These are phyloP conservation scores for Caenorhabditis sp. DNA, from an alignment of 2,888 invertebrate genomes.

Conservation along the genomic window DNA sequence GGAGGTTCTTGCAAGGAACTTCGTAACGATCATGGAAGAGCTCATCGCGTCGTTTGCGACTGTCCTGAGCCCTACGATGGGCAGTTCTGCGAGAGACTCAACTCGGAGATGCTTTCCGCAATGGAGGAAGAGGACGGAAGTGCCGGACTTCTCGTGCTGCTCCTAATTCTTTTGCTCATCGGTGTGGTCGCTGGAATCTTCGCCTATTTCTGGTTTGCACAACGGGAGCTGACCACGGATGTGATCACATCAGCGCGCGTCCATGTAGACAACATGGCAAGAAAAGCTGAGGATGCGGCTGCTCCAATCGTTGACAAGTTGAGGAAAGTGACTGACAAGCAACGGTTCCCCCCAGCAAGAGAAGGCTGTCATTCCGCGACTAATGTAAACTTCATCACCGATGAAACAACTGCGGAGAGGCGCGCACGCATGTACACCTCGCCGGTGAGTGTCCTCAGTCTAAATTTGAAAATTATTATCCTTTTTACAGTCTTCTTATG, in stretches of 20 bases:
- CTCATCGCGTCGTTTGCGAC: conserved; percentile 52
- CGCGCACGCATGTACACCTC: conserved; percentile 38
- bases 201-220: conserved; percentile 44
- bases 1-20: conserved; percentile 58
- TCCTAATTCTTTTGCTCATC: conserved; percentile 45
- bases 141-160: conserved; percentile 21
- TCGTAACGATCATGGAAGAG: conserved; percentile 49
- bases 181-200: conserved; percentile 16
- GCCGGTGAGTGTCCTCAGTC: too few species aligned
- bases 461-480: background rate
- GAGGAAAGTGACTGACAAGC: conserved; percentile 13
- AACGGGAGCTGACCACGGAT: conserved; percentile 35
- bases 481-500: conserved; percentile 45
- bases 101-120: conserved; percentile 47
- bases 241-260: conserved; percentile 41
- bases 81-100: conserved; percentile 52
- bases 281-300: conserved; percentile 51
- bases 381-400: conserved; percentile 60
- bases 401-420: conserved; percentile 43
- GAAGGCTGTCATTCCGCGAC: conserved; percentile 49
- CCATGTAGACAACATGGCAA: conserved; percentile 54
- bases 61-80: conserved; percentile 56
- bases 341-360: conserved; percentile 19
- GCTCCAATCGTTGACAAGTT: conserved; percentile 60
- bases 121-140: conserved; percentile 28